Conservation (phyloP, 2,888 invertebrate genomes). For the Itoplectis maculator region DNA sequence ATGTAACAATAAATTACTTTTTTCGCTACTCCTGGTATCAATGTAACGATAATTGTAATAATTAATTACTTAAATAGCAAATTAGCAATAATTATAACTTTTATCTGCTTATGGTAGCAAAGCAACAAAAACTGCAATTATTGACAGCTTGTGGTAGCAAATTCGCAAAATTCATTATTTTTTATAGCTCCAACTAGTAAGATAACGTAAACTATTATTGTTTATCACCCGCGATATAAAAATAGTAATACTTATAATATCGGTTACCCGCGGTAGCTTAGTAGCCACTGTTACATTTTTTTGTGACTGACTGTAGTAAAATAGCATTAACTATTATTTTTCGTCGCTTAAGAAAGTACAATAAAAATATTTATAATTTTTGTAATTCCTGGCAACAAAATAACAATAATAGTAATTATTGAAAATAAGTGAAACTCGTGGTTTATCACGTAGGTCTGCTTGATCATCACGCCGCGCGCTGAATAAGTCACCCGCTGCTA, state of each 20-base stretch:
- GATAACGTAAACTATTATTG: not conserved
- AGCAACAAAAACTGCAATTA: not conserved
- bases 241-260: not conserved
- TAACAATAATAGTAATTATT: slow-evolving; percentile 1
- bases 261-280: not conserved
- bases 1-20: not conserved
- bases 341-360: not conserved
- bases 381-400: not conserved
- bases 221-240: slow-evolving; percentile 1
- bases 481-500: not conserved
- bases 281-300: not conserved
- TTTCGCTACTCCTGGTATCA: not conserved
- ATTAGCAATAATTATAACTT: not conserved
- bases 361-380: not conserved
- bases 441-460: not conserved
- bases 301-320: not conserved
- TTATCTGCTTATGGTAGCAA: not conserved
- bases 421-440: not conserved
- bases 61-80: not conserved
- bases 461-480: not conserved
- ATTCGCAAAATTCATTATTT: not conserved
- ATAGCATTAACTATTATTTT: not conserved
- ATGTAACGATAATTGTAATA: not conserved
- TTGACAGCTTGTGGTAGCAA: not conserved
- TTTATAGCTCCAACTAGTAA: not conserved